Evolutionary conservation across 2,797 vertebrate species (phyloP).

Genomic region (Cichlasoma orientale): DNA sequence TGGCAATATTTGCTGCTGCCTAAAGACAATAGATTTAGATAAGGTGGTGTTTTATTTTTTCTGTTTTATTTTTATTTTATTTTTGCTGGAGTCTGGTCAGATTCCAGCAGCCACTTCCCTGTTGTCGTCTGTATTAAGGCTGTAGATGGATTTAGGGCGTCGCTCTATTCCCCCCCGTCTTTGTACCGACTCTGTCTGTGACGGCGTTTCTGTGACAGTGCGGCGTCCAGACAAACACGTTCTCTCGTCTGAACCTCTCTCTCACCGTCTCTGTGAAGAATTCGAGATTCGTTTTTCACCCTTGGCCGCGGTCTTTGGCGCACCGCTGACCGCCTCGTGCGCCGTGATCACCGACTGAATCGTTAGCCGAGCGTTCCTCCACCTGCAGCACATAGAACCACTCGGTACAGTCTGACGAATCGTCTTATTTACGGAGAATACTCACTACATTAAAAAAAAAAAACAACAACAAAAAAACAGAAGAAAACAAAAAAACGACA

Average conservation of each 20-base stretch:
- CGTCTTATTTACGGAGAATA: slow-evolving; percentile 73
- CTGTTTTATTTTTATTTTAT: slow-evolving; percentile 1
- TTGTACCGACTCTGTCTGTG: slow-evolving; percentile 55
- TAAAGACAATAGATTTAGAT: slow-evolving; percentile 65
- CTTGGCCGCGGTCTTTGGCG: background rate
- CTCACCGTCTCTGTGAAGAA: background rate
- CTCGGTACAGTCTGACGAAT: slow-evolving; percentile 68
- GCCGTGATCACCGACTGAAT: slow-evolving; percentile 63
- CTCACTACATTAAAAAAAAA: slow-evolving; percentile 49
- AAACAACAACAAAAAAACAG: slow-evolving; percentile 79
- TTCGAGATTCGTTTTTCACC: background rate
- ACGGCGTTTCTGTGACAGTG: slow-evolving; percentile 58
- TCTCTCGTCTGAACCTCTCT: slow-evolving; percentile 1
- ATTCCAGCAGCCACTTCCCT: slow-evolving; percentile 65
- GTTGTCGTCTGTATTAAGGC: slow-evolving; percentile 51
- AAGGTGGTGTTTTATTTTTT: slow-evolving; percentile 48
- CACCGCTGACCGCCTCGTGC: slow-evolving; percentile 7
- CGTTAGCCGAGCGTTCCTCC: slow-evolving; percentile 47
- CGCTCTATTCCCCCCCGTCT: slow-evolving; percentile 51
- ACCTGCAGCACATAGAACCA: slow-evolving; percentile 63
- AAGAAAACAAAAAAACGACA: slow-evolving; percentile 54
- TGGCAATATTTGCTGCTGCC: slow-evolving; percentile 79
- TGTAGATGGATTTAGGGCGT: slow-evolving; percentile 61
- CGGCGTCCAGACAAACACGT: slow-evolving; percentile 49
- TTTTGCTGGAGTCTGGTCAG: slow-evolving; percentile 61